Conservation (phyloP, 2,797 vertebrate genomes). For the Basileuterus tristriatus region DNA sequence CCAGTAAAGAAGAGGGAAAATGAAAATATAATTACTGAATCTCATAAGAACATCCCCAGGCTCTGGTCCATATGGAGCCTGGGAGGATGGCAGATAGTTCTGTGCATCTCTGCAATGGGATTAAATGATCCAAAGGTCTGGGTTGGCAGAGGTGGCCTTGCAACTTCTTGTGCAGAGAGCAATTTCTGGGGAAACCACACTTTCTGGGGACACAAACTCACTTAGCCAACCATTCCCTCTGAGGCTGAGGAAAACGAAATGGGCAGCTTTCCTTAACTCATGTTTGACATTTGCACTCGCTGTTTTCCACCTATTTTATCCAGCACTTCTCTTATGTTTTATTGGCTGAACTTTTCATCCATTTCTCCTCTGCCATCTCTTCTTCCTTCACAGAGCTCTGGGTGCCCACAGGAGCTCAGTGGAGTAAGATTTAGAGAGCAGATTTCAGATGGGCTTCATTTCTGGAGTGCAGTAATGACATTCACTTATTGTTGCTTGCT, state of each 20-base stretch:
- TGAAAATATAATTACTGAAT: neutral
- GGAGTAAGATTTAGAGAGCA: neutral
- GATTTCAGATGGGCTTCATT: neutral
- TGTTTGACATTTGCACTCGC: neutral
- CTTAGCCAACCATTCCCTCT: neutral
- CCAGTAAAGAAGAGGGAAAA: neutral
- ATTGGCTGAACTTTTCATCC: neutral
- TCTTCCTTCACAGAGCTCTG: neutral
- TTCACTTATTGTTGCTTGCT: neutral
- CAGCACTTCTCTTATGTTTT: neutral
- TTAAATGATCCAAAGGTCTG: neutral
- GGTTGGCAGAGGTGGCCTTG: neutral
- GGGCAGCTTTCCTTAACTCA: neutral
- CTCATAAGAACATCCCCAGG: neutral
- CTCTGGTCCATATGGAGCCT: conserved; percentile 6
- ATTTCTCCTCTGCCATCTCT: neutral
- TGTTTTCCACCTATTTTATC: neutral
- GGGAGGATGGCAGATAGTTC: neutral
- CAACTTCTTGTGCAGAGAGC: neutral
- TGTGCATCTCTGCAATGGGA: neutral
- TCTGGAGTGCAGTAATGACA: neutral
- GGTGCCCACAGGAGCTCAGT: neutral
- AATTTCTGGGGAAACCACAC: neutral
- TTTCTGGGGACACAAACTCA: neutral
- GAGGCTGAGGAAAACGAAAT: neutral